Evolutionary conservation across 2,888 invertebrate genomes (phyloP).

Genomic region (Cenopis cana): DNA sequence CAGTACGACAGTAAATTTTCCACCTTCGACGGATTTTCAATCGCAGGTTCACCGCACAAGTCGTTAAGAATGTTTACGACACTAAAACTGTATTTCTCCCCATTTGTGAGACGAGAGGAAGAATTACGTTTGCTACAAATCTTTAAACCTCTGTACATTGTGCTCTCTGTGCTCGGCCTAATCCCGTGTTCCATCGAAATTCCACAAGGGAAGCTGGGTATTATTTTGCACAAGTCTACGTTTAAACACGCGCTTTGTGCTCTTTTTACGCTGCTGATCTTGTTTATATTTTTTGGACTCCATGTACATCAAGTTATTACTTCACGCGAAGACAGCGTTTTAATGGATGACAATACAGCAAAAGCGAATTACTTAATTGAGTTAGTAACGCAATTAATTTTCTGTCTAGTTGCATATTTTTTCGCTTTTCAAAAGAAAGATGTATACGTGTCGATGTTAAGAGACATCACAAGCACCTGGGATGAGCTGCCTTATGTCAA

Average conservation of each 20-base stretch:
- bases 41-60: background rate
- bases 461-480: constrained; percentile 25
- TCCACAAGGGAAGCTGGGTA: constrained; percentile 8
- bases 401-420: constrained; percentile 23
- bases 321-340: background rate
- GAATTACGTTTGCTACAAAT: constrained; percentile 30
- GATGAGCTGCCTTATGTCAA: constrained; percentile 17
- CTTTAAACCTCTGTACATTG: constrained; percentile 27
- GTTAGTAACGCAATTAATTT: constrained; percentile 14
- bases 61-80: constrained; percentile 12
- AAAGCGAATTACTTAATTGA: constrained; percentile 20
- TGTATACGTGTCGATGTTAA: constrained; percentile 26
- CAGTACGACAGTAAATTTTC: background rate
- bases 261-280: background rate
- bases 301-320: constrained; percentile 17
- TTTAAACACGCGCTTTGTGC: background rate
- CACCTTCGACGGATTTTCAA: background rate
- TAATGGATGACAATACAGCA: constrained; percentile 1
- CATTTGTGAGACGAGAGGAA: constrained; percentile 9
- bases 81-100: constrained; percentile 27
- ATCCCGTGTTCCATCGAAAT: constrained; percentile 26
- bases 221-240: constrained; percentile 12
- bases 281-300: constrained; percentile 17
- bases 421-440: constrained; percentile 18
- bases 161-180: constrained; percentile 23